Conservation (phyloP, 1,140 invertebrate genomes). For the Monochamus saltuarius region DNA sequence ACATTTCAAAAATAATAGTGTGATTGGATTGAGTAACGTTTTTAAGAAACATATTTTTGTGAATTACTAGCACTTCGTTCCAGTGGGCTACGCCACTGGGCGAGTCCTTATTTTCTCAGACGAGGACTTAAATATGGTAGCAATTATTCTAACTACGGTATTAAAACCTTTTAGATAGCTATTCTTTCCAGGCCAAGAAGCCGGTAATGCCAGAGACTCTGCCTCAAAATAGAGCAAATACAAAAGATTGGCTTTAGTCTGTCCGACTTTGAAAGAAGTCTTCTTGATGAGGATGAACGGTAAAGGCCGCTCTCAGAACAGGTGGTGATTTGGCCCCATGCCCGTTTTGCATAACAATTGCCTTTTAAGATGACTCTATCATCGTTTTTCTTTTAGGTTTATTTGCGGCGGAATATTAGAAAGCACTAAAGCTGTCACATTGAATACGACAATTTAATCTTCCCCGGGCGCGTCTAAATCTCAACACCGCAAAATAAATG, state of each 20-base stretch:
- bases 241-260: constrained; percentile 51
- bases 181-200: constrained; percentile 50
- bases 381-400: constrained; percentile 49
- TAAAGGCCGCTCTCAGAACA: constrained; percentile 43
- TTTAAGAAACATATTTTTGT: not conserved
- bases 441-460: constrained; percentile 48
- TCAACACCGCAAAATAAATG: constrained; percentile 41
- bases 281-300: constrained; percentile 51
- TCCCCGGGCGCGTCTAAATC: constrained; percentile 26
- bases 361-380: constrained; percentile 48
- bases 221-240: constrained; percentile 49
- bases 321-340: constrained; percentile 48
- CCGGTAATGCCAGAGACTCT: constrained; percentile 43
- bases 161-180: constrained; percentile 51
- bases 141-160: constrained; percentile 52
- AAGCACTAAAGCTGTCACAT: constrained; percentile 49
- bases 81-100: not conserved
- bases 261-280: constrained; percentile 44
- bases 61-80: not conserved
- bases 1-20: too few relatives aligned
- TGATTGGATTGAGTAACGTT: too few relatives aligned
- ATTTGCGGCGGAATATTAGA: constrained; percentile 50
- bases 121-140: constrained; percentile 48
- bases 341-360: constrained; percentile 52
- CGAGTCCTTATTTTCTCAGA: constrained; percentile 42